Evolutionary conservation across 2,797 vertebrate genomes (phyloP), one percentile per base, ranked within the genome.

Genomic region (Manis javanica): DNA sequence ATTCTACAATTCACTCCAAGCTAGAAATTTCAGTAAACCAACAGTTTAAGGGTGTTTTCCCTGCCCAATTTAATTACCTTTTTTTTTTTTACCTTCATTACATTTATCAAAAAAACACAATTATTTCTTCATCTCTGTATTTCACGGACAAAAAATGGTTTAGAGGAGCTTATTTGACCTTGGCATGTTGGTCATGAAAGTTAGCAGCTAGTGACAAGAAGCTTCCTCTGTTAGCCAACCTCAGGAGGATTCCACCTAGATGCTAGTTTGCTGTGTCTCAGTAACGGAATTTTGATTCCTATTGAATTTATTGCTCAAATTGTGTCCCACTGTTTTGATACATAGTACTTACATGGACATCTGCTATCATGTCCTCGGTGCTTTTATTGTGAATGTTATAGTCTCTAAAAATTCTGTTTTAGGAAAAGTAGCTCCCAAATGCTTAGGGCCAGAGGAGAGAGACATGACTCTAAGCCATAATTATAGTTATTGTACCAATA

Each of bases 401-500:
- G 63, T 68, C 21, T 68, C 31, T 46, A 88, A 95, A 94, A 84
- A 64, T 83, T 69, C 74, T 84, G 34, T 72, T 61, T 46, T 89
- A 83, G 92, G 26, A 89, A 72, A 94, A 91, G 31, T 21, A 95
- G 42, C 0, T 24, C 37, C n/a, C 4, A 81, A 34, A 51, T 37
- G 39, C 53, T 82, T 63, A 42, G 61, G 87, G n/a, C 49, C 61
- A 63, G 42, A 81, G 68, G 29, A 95, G 34, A 91, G 26, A 89
- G 26, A 53, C 63, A 87, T 91, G 88, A 82, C 42, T 90, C 59
- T 89, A 59, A 90, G 31, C 64, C 5, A 0, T 74, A 86, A 83
- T 96, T 81, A 86, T 15, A 90, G 87, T 88, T 90, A 91, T 59
- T 91, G 66, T 26, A 55, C n/a, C 59, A 72, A 59, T 5, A 95